phyloP scores from a whole-genome alignment of 2,888 invertebrate genomes.

The Nineta flava region DNA sequence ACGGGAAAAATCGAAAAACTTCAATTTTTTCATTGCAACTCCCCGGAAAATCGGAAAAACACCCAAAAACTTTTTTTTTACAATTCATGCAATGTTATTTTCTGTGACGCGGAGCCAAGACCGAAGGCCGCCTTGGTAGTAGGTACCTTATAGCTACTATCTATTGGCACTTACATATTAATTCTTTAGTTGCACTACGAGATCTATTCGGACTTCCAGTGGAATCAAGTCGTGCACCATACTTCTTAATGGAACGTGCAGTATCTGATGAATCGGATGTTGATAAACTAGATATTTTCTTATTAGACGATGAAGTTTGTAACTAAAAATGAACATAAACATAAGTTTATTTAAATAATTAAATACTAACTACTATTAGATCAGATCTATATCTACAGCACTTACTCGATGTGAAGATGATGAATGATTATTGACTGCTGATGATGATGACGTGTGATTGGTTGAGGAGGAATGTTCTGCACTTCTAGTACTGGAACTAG shows the following conservation, averaged over 20 bases:
- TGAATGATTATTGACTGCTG: slow-evolving; percentile 10
- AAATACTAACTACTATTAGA: not conserved
- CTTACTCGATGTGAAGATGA: slow-evolving; percentile 8
- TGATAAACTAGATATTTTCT: slow-evolving; percentile 14
- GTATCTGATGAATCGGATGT: slow-evolving; percentile 24
- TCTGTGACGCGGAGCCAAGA: no score
- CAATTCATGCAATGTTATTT: no score
- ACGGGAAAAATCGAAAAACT: no score
- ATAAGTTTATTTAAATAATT: not conserved
- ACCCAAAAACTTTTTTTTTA: no score
- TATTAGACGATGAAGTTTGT: slow-evolving; percentile 6
- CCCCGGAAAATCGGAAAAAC: no score
- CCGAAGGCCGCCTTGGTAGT: no score
- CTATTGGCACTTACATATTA: slow-evolving; percentile 67
- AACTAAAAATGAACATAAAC: not conserved
- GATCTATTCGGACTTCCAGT: slow-evolving; percentile 75
- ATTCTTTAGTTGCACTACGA: slow-evolving; percentile 77
- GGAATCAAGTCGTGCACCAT: slow-evolving; percentile 51
- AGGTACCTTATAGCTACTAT: no score
- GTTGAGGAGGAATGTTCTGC: slow-evolving; percentile 31
- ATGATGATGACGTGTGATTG: slow-evolving; percentile 14
- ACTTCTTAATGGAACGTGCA: slow-evolving; percentile 40
- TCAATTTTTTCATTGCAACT: no score
- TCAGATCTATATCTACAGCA: not conserved
- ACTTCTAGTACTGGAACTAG: slow-evolving; percentile 24